Base-by-base conservation (phyloP, 2,113 vertebrate species). In the Pelecanoides urinatrix region DNA sequence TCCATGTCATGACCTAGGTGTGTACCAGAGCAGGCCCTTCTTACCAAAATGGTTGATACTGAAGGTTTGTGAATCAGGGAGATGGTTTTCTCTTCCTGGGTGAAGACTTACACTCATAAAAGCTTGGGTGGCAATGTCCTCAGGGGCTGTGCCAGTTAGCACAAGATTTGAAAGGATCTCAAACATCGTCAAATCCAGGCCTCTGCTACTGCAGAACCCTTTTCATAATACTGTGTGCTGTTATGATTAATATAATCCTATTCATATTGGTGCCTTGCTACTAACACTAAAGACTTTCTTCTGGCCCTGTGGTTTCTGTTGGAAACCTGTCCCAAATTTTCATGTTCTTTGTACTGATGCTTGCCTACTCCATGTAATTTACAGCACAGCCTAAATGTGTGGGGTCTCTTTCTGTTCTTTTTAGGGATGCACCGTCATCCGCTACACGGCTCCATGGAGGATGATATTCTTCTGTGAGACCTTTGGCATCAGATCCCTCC, bases 361-460 rank as follows among this genome's bases (percentile, higher is more conserved):
- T 94, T 72, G 20, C 61, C 30, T 67, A 7, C 70, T 65, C 21
- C 58, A 2, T 70, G 34, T 59, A 36, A 53, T 36, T 73, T 74
- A 47, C 55, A 91, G 59, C 52, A 55, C 34, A 78, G 42, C 30
- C n/a, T 71, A 40, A 59, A 49, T 6, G 36, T 47, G 36, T 62
- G 83, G 27, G 34, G 5, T 56, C 40, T 86, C 42, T 88, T 61
- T 90, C 72, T 97, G 49, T 92, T 94, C 75, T 86, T 83, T 94
- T 13, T 81, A 99, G 99, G 99, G 99, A 16, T 99, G 99, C 81
- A 97, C 99, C 3, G 99, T 99, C 66, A 97, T 99, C 95, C 98
- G 99, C 77, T 99, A 99, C 97, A 99, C 99, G 0, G 99, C 99
- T 56, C 99, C 99, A 5, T 97, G 99, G 98, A 99, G 98, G 92